Evolutionary conservation across 1,140 invertebrate genomes (phyloP).

Genomic region (Calephelis nemesis): DNA sequence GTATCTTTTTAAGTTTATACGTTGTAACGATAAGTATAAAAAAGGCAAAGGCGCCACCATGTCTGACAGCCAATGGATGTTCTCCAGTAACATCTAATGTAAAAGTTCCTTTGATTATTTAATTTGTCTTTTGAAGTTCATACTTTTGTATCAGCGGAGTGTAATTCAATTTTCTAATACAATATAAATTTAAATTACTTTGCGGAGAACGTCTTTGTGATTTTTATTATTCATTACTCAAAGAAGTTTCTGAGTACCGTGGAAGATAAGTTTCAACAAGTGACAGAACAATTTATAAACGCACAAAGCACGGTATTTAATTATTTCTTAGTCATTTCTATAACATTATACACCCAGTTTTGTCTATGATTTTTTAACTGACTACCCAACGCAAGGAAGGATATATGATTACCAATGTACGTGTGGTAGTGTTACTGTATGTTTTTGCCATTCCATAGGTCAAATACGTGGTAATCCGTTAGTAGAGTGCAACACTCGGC

Average conservation of each 20-base stretch:
- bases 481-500: too few species aligned
- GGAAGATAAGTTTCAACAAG: not conserved
- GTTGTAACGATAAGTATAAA: too few species aligned
- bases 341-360: not conserved
- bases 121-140: slow-evolving; percentile 11
- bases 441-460: too few species aligned
- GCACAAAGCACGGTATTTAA: not conserved
- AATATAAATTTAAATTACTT: slow-evolving; percentile 14
- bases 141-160: slow-evolving; percentile 9
- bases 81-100: not conserved
- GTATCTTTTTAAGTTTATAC: too few species aligned
- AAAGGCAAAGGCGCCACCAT: not conserved
- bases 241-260: not conserved
- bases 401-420: too few species aligned
- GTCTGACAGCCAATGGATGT: not conserved
- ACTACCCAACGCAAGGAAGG: too few species aligned
- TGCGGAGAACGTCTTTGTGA: slow-evolving; percentile 1
- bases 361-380: not conserved
- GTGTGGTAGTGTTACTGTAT: too few species aligned
- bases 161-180: slow-evolving; percentile 13
- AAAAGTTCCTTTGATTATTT: slow-evolving; percentile 8
- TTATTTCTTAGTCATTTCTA: not conserved
- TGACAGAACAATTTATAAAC: not conserved
- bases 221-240: slow-evolving; percentile 14
- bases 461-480: too few species aligned